Evolutionary conservation across 2,888 invertebrate species (phyloP).

Genomic region (Leuctra nigra): DNA sequence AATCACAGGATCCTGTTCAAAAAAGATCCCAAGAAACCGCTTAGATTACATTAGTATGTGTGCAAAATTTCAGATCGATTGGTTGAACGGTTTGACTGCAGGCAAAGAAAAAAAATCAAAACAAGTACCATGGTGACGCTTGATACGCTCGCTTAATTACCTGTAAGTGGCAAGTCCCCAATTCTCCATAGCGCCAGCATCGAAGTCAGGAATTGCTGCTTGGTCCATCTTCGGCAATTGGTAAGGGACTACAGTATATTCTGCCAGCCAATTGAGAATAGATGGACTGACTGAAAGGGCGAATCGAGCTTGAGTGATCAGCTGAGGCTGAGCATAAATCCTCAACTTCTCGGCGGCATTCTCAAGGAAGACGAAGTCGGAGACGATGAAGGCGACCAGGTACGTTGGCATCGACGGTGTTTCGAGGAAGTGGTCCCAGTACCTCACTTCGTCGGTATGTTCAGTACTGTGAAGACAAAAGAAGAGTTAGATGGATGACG

Average conservation of each 20-base stretch:
- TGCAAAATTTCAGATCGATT: no score
- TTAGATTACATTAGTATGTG: no score
- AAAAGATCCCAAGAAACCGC: no score
- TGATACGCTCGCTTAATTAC: no score
- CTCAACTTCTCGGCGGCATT: conserved; percentile 11
- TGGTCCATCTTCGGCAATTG: conserved; percentile 43
- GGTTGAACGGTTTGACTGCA: no score
- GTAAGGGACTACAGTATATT: conserved; percentile 42
- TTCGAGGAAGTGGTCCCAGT: conserved; percentile 3
- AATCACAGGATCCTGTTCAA: no score
- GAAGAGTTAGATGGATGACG: no score
- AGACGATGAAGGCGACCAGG: no score
- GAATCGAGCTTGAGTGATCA: conserved; percentile 37
- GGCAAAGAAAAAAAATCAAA: not conserved
- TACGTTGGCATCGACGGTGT: no score
- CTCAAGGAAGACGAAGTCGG: conserved; percentile 20
- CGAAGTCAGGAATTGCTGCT: conserved; percentile 36
- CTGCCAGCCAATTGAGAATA: conserved; percentile 30
- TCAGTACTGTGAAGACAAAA: conserved; percentile 3
- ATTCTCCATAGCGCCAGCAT: no score
- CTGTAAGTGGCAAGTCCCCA: conserved; percentile 75
- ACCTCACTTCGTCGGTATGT: conserved; percentile 1
- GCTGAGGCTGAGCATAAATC: conserved; percentile 7
- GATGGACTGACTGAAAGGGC: conserved; percentile 43
- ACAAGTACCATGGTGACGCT: conserved; percentile 9